Evolutionary conservation across 2,888 invertebrate genomes (phyloP).

Genomic region (Julus scandinavius): DNA sequence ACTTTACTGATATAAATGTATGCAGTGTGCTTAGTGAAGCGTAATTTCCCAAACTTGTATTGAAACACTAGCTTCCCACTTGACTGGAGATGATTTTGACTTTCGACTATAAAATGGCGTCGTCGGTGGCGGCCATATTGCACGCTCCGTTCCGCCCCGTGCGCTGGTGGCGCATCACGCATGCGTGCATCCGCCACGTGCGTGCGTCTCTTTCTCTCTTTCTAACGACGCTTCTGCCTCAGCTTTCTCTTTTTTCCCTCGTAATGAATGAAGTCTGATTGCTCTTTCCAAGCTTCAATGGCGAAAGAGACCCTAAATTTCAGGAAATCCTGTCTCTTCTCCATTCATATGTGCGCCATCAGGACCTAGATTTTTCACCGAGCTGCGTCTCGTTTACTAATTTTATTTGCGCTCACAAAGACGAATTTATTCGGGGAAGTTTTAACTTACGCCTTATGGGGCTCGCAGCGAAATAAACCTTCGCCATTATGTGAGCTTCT

Average conservation of each 20-base stretch:
- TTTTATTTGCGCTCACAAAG: conserved; percentile 34
- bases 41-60: not conserved
- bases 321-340: conserved; percentile 42
- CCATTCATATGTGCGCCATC: conserved; percentile 7
- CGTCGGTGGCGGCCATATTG: not conserved
- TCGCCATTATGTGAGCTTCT: not conserved
- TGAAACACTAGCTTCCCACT: not conserved
- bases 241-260: conserved; percentile 11
- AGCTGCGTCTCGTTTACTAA: conserved; percentile 32
- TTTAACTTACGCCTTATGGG: not conserved
- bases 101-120: not conserved
- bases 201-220: not conserved
- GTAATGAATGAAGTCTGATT: conserved; percentile 42
- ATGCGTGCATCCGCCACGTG: conserved; percentile 30
- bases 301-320: conserved; percentile 39
- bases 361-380: not conserved
- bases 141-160: conserved; percentile 11
- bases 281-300: conserved; percentile 42
- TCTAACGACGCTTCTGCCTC: not conserved
- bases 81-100: not conserved
- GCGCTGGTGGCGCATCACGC: conserved; percentile 29
- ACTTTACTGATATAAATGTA: not conserved
- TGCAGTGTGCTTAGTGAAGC: not conserved
- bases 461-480: not conserved
- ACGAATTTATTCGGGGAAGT: not conserved